A percentile compares a stretch with the other conserved stretches of the same genome.
Evolutionary conservation across 2,888 invertebrate genomes (phyloP).

Genomic region (Diadegma fenestrale): DNA sequence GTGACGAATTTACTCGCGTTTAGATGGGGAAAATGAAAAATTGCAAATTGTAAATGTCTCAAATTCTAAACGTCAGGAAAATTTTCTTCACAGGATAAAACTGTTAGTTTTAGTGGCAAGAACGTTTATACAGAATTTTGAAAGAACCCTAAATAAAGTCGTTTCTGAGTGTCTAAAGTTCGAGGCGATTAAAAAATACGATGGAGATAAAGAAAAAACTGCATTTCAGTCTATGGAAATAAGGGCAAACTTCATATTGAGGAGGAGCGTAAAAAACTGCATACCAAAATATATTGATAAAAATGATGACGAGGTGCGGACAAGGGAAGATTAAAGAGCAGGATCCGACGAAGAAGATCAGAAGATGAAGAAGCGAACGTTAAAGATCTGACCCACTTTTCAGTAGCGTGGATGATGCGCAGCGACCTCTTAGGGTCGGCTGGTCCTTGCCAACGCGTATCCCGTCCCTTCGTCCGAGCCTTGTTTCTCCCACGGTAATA

Average conservation of each 20-base stretch:
- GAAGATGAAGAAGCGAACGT: constrained; percentile 40
- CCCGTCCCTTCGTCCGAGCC: constrained; percentile 51
- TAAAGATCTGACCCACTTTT: constrained; percentile 67
- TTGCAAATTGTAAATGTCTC: too few species aligned
- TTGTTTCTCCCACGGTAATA: constrained; percentile 50
- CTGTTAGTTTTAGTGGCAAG: too few species aligned
- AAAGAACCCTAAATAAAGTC: too few species aligned
- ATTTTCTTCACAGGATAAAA: too few species aligned
- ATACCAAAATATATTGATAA: neutral
- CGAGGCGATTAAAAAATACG: constrained; percentile 18
- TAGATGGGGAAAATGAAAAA: neutral
- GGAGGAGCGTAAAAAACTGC: constrained; percentile 62
- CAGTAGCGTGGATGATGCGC: constrained; percentile 48
- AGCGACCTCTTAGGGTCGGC: constrained; percentile 63
- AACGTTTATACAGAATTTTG: too few species aligned
- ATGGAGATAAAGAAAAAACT: neutral
- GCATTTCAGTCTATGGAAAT: constrained; percentile 12
- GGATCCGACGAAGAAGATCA: constrained; percentile 34
- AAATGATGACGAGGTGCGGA: constrained; percentile 11
- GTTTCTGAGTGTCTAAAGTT: constrained; percentile 44
- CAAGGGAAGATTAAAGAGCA: constrained; percentile 35
- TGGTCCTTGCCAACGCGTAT: constrained; percentile 39
- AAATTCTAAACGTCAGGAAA: too few species aligned
- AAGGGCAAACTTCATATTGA: constrained; percentile 38
- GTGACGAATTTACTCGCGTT: too few species aligned